phyloP scores from a whole-genome alignment of 2,888 invertebrate genomes.

The Agonopterix subpropinquella region DNA sequence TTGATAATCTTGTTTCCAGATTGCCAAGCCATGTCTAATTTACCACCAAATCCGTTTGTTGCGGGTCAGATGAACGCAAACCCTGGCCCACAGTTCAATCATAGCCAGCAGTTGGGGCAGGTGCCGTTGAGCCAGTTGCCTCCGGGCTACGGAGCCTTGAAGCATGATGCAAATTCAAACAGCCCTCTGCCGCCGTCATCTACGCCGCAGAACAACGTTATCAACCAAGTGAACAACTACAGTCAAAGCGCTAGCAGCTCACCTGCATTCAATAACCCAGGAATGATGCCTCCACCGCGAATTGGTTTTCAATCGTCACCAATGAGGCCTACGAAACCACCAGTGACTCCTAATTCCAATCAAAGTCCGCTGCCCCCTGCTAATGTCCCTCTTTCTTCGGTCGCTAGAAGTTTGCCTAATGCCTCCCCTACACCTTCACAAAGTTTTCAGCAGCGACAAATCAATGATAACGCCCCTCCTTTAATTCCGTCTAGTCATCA shows the following conservation, averaged over 20 bases:
- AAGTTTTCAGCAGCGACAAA: conserved; percentile 44
- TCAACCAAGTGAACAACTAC: conserved; percentile 46
- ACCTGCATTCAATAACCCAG: conserved; percentile 62
- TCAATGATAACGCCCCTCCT: conserved; percentile 65
- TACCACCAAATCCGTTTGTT: conserved; percentile 59
- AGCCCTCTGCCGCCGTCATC: conserved; percentile 38
- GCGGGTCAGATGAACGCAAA: conserved; percentile 44
- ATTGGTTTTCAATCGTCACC: conserved; percentile 45
- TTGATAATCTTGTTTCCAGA: conserved; percentile 41
- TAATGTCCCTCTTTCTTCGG: conserved; percentile 29
- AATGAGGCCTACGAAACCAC: conserved; percentile 24
- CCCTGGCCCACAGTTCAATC: conserved; percentile 33
- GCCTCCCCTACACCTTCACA: conserved; percentile 38
- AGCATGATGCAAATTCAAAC: conserved; percentile 60
- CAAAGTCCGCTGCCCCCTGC: conserved; percentile 24
- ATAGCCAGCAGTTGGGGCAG: conserved; percentile 42
- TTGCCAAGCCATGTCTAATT: conserved; percentile 66
- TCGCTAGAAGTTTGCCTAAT: conserved; percentile 32
- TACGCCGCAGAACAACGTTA: conserved; percentile 30
- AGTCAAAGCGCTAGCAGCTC: conserved; percentile 60
- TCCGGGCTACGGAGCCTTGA: conserved; percentile 40
- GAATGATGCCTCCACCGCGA: conserved; percentile 35
- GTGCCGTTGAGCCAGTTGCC: conserved; percentile 48
- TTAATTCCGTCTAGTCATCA: conserved; percentile 65
- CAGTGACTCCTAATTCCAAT: conserved; percentile 23